A percentile compares a stretch with the other conserved stretches of the same genome.
Conservation (phyloP, 2,113 vertebrate species). For the Campylomormyrus numenius region DNA sequence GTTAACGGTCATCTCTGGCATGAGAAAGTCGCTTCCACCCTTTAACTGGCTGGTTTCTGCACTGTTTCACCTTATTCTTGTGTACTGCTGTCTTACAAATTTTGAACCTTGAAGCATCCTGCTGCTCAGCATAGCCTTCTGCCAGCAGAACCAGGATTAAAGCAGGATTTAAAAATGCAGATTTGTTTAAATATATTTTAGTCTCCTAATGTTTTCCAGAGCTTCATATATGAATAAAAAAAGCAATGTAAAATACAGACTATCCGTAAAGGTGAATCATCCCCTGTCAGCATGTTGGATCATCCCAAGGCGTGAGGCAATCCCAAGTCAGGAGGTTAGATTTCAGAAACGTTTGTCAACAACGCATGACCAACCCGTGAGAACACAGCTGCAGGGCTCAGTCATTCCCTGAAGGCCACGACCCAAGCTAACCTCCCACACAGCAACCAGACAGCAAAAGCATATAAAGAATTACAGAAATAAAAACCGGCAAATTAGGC, state of each 20-base stretch:
- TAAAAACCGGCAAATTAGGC: background rate
- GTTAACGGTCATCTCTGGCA: too few relatives aligned
- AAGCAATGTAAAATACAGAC: background rate
- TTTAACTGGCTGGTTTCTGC: too few relatives aligned
- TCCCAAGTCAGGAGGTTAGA: slow-evolving; percentile 2
- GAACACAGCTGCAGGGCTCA: background rate
- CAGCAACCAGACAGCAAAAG: background rate
- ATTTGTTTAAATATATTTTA: too few relatives aligned
- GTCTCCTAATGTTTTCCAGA: too few relatives aligned
- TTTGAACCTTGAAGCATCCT: too few relatives aligned
- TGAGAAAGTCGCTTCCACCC: too few relatives aligned
- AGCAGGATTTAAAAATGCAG: too few relatives aligned
- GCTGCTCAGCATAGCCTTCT: too few relatives aligned
- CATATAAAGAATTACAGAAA: background rate
- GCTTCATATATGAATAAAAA: background rate
- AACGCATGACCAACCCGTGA: slow-evolving; percentile 8
- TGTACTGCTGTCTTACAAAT: too few relatives aligned
- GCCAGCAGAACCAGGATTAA: too few relatives aligned
- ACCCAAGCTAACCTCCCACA: background rate
- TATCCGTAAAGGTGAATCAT: background rate
- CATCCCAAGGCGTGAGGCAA: background rate
- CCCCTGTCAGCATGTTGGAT: background rate
- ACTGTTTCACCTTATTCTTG: too few relatives aligned
- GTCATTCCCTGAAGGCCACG: background rate
- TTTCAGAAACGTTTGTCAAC: slow-evolving; percentile 3